phyloP scores from a whole-genome alignment of 1,140 invertebrate genomes.

The Brachionus sp. region DNA sequence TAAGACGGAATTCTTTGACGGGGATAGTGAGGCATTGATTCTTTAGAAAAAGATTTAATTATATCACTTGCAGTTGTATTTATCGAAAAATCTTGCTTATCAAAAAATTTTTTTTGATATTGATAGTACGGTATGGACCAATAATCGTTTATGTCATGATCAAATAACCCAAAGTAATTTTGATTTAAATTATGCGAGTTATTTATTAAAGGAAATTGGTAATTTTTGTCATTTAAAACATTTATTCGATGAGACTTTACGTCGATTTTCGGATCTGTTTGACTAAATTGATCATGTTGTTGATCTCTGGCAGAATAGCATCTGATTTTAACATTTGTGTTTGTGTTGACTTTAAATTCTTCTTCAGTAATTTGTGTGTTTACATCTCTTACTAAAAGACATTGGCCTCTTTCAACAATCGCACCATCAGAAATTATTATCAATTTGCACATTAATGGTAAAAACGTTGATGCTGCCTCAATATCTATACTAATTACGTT shows the following conservation, averaged over 20 bases:
- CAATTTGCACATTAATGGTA: conserved; percentile 44
- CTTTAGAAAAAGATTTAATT: neutral
- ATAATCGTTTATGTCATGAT: neutral
- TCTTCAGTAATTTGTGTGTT: neutral
- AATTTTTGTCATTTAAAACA: neutral
- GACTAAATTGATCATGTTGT: neutral
- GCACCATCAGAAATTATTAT: conserved; percentile 37
- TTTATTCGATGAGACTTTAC: neutral
- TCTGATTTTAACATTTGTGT: neutral
- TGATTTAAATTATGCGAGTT: neutral
- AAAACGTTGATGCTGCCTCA: conserved; percentile 28
- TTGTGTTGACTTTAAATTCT: neutral
- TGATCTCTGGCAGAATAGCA: neutral
- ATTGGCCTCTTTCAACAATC: conserved; percentile 12
- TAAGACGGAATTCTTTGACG: neutral
- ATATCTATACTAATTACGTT: conserved; percentile 23
- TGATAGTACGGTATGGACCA: conserved; percentile 43
- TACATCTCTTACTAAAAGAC: conserved; percentile 25
- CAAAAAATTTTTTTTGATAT: conserved; percentile 23
- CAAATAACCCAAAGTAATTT: neutral
- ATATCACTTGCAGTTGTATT: neutral
- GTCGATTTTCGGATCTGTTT: neutral
- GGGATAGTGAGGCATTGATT: neutral
- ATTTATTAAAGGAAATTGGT: neutral
- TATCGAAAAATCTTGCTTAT: conserved; percentile 38